These are phyloP conservation scores for Ondatra zibethicus DNA, from an alignment of 2,113 vertebrate genomes.

Conservation along the genomic window DNA sequence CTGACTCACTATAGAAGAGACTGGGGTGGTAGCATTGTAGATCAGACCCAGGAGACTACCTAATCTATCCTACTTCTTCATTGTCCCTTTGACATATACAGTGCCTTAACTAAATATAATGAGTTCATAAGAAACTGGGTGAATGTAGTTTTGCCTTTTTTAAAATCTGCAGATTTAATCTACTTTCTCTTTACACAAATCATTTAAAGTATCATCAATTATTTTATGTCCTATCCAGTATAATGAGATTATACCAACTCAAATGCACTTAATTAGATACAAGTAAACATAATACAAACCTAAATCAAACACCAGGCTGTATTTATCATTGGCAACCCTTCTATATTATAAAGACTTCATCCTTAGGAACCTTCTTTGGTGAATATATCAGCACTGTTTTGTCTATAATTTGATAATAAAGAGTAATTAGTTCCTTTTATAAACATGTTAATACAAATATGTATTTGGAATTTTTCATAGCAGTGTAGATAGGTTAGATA, in stretches of 20 bases:
- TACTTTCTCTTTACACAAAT: not conserved
- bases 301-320: not conserved
- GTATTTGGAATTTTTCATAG: not conserved
- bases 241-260: not conserved
- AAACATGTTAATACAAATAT: not conserved
- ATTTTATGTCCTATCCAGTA: not conserved
- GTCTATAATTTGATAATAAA: not conserved
- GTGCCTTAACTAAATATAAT: not conserved
- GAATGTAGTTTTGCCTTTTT: not conserved
- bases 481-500: not conserved
- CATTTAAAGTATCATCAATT: not conserved
- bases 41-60: not conserved
- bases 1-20: accelerated
- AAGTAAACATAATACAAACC: not conserved
- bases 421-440: not conserved
- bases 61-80: not conserved
- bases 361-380: not conserved
- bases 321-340: not conserved
- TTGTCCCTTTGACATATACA: not conserved
- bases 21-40: accelerated
- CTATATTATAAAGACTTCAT: not conserved
- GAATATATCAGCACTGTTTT: not conserved
- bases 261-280: not conserved
- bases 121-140: not conserved
- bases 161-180: not conserved